These are phyloP conservation scores for Heliconius congener DNA, from an alignment of 1,140 invertebrate genomes.

Conservation along the genomic window DNA sequence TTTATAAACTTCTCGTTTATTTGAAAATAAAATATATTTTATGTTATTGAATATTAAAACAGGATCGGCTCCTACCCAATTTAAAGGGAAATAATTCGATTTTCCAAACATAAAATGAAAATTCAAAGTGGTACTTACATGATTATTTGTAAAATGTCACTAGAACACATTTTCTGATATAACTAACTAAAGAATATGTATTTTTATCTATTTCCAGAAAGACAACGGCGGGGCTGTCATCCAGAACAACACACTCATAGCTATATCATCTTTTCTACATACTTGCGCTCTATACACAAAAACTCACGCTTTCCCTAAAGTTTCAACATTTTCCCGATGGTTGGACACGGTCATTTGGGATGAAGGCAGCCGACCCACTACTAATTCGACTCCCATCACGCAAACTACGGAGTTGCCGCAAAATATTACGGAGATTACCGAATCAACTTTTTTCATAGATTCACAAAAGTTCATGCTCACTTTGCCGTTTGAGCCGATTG, in stretches of 20 bases:
- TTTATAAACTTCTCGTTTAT: neutral
- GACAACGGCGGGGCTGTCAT: constrained; percentile 73
- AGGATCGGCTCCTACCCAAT: too few species aligned
- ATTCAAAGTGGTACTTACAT: too few species aligned
- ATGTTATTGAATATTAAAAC: too few species aligned
- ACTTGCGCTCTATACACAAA: constrained; percentile 66
- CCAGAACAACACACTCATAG: constrained; percentile 71
- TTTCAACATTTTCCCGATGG: constrained; percentile 65
- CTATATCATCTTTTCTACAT: constrained; percentile 61
- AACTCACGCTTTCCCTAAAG: constrained; percentile 70
- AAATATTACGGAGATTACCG: constrained; percentile 43
- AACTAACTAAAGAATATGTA: neutral
- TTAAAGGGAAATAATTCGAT: too few species aligned
- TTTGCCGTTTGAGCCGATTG: constrained; percentile 64
- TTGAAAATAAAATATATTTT: neutral
- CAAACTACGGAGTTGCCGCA: constrained; percentile 1
- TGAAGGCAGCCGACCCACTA: constrained; percentile 57
- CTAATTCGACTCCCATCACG: constrained; percentile 34
- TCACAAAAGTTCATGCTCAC: constrained; percentile 62
- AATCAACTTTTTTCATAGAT: constrained; percentile 47
- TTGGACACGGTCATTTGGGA: constrained; percentile 71
- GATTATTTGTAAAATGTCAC: too few species aligned
- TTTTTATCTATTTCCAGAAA: constrained; percentile 48
- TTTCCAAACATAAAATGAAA: too few species aligned
- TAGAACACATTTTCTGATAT: neutral